Evolutionary conservation across 2,888 invertebrate species (phyloP), one percentile per base, ranked within the genome.

Genomic region (Tachina grossa): DNA sequence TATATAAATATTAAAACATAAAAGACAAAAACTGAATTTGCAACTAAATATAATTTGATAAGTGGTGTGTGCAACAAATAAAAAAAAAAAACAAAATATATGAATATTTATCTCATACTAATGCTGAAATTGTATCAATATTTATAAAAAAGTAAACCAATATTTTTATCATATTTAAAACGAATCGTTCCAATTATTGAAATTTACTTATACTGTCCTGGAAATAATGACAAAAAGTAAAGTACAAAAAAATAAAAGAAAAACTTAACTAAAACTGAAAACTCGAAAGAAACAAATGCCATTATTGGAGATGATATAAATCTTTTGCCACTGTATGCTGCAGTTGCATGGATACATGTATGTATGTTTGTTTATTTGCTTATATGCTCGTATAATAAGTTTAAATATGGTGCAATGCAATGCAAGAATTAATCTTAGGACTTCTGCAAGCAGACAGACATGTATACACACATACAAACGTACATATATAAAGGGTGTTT

Each of bases 171-270:
- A 85, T 85, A 85, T 85, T 83, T 85, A 83, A 76, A 85, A 83
- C 76, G 83, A 83, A 85, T 85, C 83, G 85, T 85, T 85, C 85
- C 85, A 85, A 85, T 85, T 85, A 85, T 85, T 85, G 85, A 85
- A 85, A 85, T 85, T 85, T 85, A 85, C 83, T 85, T 85, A 83
- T 85, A 72, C 79, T 76, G 66, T 41, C 85, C 63, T 80, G 63
- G 59, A 85, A 85, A 83, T 85, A 85, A 85, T 85, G 85, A 80
- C 83, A 85, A 85, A 80, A 80, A 66, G 66, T 75, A 61, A 79
- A 76, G 65, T 22, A 47, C 41, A 68, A 47, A 5, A 74, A 49
- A 61, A 49, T 22, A 3, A 63, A 55, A 71, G 47, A 19, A 47
- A n/a, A 69, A 61, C 45, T 45, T 39, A 55, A 65, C 63, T 74